A percentile compares a stretch with the other conserved stretches of the same genome.
phyloP scores from a whole-genome alignment of 2,888 invertebrate species.

The Nymphalis urticae region DNA sequence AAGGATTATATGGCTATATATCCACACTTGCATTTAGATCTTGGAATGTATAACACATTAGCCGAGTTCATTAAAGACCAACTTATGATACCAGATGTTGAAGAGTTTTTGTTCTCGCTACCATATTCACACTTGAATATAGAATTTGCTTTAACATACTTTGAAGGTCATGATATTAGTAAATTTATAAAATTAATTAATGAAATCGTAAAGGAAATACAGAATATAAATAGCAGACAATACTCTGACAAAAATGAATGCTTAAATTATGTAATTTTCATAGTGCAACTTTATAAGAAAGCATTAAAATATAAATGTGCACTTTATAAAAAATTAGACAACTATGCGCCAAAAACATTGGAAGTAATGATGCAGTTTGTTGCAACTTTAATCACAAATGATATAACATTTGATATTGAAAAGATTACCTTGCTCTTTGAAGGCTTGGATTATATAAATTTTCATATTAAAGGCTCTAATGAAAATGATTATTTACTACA shows the following conservation, averaged over 20 bases:
- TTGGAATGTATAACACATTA: slow-evolving; percentile 43
- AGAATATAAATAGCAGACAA: slow-evolving; percentile 54
- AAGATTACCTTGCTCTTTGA: slow-evolving; percentile 49
- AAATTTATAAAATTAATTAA: slow-evolving; percentile 47
- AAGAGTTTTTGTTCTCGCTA: slow-evolving; percentile 46
- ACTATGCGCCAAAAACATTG: slow-evolving; percentile 44
- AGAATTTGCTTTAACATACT: slow-evolving; percentile 55
- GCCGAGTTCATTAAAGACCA: slow-evolving; percentile 40
- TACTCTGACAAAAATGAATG: slow-evolving; percentile 60
- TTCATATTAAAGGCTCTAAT: slow-evolving; percentile 38
- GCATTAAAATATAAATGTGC: slow-evolving; percentile 37
- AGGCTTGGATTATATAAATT: slow-evolving; percentile 42
- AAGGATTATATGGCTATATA: slow-evolving; percentile 51
- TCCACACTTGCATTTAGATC: slow-evolving; percentile 47
- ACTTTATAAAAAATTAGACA: slow-evolving; percentile 39
- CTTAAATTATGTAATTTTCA: slow-evolving; percentile 54
- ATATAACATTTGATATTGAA: slow-evolving; percentile 48
- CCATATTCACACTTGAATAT: slow-evolving; percentile 48
- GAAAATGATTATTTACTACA: slow-evolving; percentile 48
- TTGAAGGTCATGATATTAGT: slow-evolving; percentile 49
- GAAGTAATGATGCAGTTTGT: slow-evolving; percentile 56
- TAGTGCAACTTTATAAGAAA: slow-evolving; percentile 51
- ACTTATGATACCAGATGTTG: slow-evolving; percentile 43
- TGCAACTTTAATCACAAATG: slow-evolving; percentile 51
- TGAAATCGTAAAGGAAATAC: slow-evolving; percentile 50